phyloP scores from a whole-genome alignment of 2,888 invertebrate species.

The Leptinotarsa haldemani region DNA sequence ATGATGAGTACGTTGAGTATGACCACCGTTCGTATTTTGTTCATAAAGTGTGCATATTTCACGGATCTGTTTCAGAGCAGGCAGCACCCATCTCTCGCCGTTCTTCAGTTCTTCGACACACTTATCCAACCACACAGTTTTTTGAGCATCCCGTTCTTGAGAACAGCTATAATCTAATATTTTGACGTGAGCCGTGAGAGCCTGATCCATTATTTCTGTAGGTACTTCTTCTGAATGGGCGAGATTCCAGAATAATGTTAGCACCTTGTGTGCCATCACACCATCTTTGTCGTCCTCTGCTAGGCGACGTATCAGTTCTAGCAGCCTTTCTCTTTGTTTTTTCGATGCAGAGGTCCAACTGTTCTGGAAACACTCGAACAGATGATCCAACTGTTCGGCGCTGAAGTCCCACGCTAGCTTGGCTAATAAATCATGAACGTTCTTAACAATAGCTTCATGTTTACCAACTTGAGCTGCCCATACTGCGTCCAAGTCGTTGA shows the following conservation, averaged over 20 bases:
- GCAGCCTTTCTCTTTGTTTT: constrained; percentile 93
- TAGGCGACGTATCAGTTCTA: constrained; percentile 92
- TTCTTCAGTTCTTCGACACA: constrained; percentile 93
- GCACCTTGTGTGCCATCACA: constrained; percentile 97
- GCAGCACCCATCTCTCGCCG: constrained; percentile 91
- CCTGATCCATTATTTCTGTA: constrained; percentile 97
- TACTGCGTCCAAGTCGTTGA: constrained; percentile 92
- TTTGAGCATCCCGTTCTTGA: constrained; percentile 93
- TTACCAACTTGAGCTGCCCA: constrained; percentile 98
- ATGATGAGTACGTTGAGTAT: constrained; percentile 69
- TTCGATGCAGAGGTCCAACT: constrained; percentile 94
- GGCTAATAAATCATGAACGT: constrained; percentile 94
- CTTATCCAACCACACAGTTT: constrained; percentile 92
- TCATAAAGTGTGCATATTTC: constrained; percentile 97
- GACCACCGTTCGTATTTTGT: constrained; percentile 75
- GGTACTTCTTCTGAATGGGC: constrained; percentile 96
- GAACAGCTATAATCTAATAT: constrained; percentile 98
- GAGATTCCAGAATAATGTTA: constrained; percentile 95
- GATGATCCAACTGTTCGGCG: constrained; percentile 95
- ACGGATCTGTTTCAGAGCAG: constrained; percentile 93
- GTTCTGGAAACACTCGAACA: constrained; percentile 97
- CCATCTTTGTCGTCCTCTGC: constrained; percentile 99
- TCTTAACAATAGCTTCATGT: constrained; percentile 98
- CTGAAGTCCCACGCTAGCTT: constrained; percentile 99
- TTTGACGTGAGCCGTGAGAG: constrained; percentile 93